These are phyloP conservation scores for Campoletis sonorensis DNA, from an alignment of 1,140 invertebrate species.

Conservation along the genomic window DNA sequence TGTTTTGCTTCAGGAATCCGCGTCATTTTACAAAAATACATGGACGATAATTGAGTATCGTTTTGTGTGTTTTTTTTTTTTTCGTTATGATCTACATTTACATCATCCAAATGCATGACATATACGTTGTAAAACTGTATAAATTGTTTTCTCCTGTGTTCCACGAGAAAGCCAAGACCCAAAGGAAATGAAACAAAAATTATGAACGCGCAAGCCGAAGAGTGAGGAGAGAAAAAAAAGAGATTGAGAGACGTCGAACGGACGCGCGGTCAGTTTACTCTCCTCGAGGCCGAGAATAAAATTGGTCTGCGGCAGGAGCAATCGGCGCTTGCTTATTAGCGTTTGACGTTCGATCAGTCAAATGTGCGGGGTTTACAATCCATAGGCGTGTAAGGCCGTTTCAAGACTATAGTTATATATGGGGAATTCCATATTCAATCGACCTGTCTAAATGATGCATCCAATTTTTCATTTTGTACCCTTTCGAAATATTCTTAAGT, in stretches of 20 bases:
- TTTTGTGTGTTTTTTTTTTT: too few relatives aligned
- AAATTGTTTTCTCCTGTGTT: slow-evolving; percentile 4
- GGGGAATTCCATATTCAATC: too few relatives aligned
- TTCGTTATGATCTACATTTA: not conserved
- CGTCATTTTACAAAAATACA: too few relatives aligned
- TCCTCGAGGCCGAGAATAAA: slow-evolving; percentile 57
- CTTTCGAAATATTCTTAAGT: too few relatives aligned
- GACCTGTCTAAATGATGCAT: too few relatives aligned
- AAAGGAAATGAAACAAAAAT: slow-evolving; percentile 41
- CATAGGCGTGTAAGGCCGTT: slow-evolving; percentile 58
- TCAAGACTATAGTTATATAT: slow-evolving; percentile 51
- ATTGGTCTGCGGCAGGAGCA: slow-evolving; percentile 61
- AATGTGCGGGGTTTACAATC: slow-evolving; percentile 60
- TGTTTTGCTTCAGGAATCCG: too few relatives aligned
- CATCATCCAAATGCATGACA: slow-evolving; percentile 1
- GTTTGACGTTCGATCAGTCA: slow-evolving; percentile 76
- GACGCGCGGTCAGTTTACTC: slow-evolving; percentile 25
- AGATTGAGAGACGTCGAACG: slow-evolving; percentile 44
- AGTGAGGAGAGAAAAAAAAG: slow-evolving; percentile 20
- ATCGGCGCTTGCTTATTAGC: slow-evolving; percentile 74
- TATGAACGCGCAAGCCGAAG: slow-evolving; percentile 5
- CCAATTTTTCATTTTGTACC: too few relatives aligned
- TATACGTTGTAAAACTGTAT: not conserved
- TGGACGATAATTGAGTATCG: not conserved
- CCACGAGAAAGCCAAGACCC: slow-evolving; percentile 2